phyloP scores from a whole-genome alignment of 2,113 vertebrate genomes.

The Grantiella picta region DNA sequence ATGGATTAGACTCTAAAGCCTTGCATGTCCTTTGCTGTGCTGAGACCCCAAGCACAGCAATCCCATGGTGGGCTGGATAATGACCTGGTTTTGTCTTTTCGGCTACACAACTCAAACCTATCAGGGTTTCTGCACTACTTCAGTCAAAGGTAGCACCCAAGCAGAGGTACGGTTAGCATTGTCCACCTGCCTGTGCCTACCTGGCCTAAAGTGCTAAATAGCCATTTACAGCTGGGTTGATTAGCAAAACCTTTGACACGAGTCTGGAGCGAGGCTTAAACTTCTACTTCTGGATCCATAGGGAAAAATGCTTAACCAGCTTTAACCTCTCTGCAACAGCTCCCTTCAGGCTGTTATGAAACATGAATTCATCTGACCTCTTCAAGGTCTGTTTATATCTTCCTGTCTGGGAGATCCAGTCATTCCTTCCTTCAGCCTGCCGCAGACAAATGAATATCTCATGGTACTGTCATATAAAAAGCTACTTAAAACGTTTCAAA shows the following conservation, averaged over 20 bases:
- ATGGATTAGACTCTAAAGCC: not conserved
- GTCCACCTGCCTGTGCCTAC: not conserved
- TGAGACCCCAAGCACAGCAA: not conserved
- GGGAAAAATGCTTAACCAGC: conserved; percentile 46
- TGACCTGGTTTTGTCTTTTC: not conserved
- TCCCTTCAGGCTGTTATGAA: conserved; percentile 58
- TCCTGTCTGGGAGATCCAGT: conserved; percentile 61
- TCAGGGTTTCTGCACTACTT: not conserved
- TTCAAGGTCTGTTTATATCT: conserved; percentile 66
- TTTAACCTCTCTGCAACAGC: conserved; percentile 43
- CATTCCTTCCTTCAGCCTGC: conserved; percentile 53
- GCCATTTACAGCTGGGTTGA: not conserved
- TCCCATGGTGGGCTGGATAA: not conserved
- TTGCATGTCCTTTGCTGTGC: not conserved
- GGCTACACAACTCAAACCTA: not conserved
- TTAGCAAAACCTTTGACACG: not conserved
- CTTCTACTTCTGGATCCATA: not conserved
- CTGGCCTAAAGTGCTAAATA: not conserved
- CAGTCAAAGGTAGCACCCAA: not conserved
- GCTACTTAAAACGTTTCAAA: conserved; percentile 60
- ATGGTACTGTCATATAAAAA: conserved; percentile 65
- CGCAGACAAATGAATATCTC: conserved; percentile 65
- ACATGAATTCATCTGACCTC: conserved; percentile 66
- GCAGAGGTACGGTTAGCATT: not conserved
- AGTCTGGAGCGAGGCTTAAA: not conserved